These are phyloP conservation scores for Saxidomus purpurata DNA, from an alignment of 1,140 invertebrate genomes.

Conservation along the genomic window DNA sequence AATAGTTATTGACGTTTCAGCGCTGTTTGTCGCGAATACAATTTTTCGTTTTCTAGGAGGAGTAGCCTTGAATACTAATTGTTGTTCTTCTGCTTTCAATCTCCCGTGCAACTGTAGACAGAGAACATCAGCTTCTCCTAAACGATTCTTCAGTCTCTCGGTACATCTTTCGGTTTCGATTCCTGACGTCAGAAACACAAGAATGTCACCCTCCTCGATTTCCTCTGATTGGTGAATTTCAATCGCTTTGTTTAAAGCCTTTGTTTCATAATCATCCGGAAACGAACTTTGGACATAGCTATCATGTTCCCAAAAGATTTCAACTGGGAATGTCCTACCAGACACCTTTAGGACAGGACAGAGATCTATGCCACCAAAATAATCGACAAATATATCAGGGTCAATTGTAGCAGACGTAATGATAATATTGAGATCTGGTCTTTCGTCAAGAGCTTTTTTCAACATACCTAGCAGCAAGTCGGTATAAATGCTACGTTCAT, in stretches of 20 bases:
- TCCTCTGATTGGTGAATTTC: slow-evolving; percentile 97
- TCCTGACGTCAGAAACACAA: slow-evolving; percentile 95
- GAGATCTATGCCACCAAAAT: slow-evolving; percentile 94
- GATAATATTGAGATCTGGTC: slow-evolving; percentile 81
- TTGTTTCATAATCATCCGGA: slow-evolving; percentile 95
- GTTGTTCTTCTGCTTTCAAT: slow-evolving; percentile 97
- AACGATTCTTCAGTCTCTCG: slow-evolving; percentile 62
- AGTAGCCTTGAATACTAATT: slow-evolving; percentile 86
- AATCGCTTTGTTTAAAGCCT: slow-evolving; percentile 96
- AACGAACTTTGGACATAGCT: slow-evolving; percentile 93
- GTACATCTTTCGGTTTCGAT: slow-evolving; percentile 82
- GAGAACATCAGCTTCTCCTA: slow-evolving; percentile 52
- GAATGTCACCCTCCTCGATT: slow-evolving; percentile 97
- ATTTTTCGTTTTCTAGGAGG: slow-evolving; percentile 79
- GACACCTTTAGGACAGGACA: slow-evolving; percentile 98
- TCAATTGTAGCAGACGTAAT: slow-evolving; percentile 86
- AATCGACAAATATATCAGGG: slow-evolving; percentile 87
- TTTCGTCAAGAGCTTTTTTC: slow-evolving; percentile 87
- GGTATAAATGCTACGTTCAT: slow-evolving; percentile 98
- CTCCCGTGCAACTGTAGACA: slow-evolving; percentile 96
- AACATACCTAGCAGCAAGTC: slow-evolving; percentile 96
- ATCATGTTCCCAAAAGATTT: slow-evolving; percentile 95
- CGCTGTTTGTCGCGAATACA: slow-evolving; percentile 85
- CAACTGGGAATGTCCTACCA: slow-evolving; percentile 93
- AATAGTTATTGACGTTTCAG: slow-evolving; percentile 86